Base-by-base conservation (phyloP, 1,140 invertebrate genomes). In the Calosoma granatense region DNA sequence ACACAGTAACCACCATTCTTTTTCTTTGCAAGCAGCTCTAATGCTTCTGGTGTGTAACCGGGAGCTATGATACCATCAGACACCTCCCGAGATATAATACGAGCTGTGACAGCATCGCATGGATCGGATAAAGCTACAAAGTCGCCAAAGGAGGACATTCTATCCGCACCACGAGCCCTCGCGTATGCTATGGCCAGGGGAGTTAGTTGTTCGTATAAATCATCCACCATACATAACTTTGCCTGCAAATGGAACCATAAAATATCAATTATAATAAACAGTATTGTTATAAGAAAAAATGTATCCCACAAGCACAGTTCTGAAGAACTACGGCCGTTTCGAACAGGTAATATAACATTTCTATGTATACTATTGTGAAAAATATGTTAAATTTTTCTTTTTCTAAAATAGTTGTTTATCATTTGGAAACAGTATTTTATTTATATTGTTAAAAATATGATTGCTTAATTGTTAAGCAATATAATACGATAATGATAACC, bases 101-200 rank as follows among this genome's bases (percentile, higher is more conserved):
- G 78, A 0, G 86, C 95, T 0, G 95, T 98, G 12, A 84, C 61
- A 21, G 78, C 81, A 75, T 99, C 97, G 72, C 96, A 99, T 1
- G 74, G 66, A 67, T 97, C 94, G 0, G 94, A 98, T 0, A 99
- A 69, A 11, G 94, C 93, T 36, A 98, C 82, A 72, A 99, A 98
- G 74, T 99, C 97, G 0, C 97, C 96, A 74, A 98, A 99, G 11
- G 95, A 98, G 2, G 94, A 97, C 97, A 99, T 98, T 55, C 97
- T 81, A 73, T 99, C 97, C 15, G 96, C 95, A 26, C 96, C 94
- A 73, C 97, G 80, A 0, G 96, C 97, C 59, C 95, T 76, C 0
- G 94, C 95, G 76, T 98, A 98, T 1, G 97, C 97, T 11, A 80
- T 82, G 0, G 96, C 94, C n/a, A 98, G 63, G 0, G 93, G 94